A percentile compares a stretch with the other conserved stretches of the same genome.
Conservation (phyloP, 2,113 vertebrate genomes). For the Mus spicilegus region DNA sequence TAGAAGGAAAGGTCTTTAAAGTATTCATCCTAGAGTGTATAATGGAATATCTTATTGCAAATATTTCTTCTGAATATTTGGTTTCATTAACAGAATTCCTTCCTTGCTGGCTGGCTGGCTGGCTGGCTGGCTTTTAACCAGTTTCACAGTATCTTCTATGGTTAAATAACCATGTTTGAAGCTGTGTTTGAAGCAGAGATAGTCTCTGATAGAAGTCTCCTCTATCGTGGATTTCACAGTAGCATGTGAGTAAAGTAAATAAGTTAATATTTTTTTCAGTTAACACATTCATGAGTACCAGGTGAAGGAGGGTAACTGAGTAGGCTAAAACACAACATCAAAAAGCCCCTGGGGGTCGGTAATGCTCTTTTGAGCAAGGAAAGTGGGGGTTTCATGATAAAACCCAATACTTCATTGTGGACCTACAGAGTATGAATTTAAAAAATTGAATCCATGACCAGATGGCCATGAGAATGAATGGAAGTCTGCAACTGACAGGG, state of each 20-base stretch:
- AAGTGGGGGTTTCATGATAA: background rate
- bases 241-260: background rate
- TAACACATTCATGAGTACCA: background rate
- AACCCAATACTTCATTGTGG: background rate
- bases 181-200: background rate
- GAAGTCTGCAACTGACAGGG: too few relatives aligned
- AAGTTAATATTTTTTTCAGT: background rate
- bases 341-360: background rate
- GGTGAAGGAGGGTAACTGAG: background rate
- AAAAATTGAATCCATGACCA: background rate
- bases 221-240: background rate
- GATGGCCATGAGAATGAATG: too few relatives aligned
- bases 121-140: background rate
- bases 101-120: background rate
- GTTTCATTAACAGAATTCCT: background rate
- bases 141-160: background rate
- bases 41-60: background rate
- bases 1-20: conserved; percentile 37
- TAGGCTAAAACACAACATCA: background rate
- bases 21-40: conserved; percentile 1
- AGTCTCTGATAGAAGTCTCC: background rate
- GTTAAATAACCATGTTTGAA: background rate
- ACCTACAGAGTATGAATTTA: background rate
- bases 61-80: conserved; percentile 44
- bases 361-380: background rate